Conservation (phyloP, 2,797 vertebrate species). For the Cuculus canorus region DNA sequence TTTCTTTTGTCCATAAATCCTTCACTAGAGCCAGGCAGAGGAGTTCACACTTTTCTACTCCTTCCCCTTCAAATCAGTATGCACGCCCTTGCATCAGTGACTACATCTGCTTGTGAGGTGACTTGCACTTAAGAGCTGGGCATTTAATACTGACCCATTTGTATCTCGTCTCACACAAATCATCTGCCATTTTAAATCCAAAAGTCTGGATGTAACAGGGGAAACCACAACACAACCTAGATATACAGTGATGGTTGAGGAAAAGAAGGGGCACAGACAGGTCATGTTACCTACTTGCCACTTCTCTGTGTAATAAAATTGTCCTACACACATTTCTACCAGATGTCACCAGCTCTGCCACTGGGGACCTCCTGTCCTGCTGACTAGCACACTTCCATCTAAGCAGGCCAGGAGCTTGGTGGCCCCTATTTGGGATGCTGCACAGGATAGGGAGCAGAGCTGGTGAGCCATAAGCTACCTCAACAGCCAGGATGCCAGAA, state of each 20-base stretch:
- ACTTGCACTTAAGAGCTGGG: not conserved
- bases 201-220: not conserved
- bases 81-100: not conserved
- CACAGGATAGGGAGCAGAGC: not conserved
- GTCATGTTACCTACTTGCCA: not conserved
- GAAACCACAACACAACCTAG: not conserved
- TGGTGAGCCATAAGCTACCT: not conserved
- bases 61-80: not conserved
- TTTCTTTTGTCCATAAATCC: not conserved
- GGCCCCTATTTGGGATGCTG: not conserved
- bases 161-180: not conserved
- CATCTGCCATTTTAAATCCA: not conserved
- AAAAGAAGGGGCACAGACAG: not conserved
- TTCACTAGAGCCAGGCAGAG: not conserved
- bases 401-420: not conserved
- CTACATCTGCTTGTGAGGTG: not conserved
- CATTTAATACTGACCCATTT: not conserved
- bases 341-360: not conserved
- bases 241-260: not conserved
- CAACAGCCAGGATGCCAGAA: not conserved
- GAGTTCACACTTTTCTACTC: not conserved
- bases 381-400: not conserved
- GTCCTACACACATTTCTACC: fast-evolving
- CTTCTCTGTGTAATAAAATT: not conserved
- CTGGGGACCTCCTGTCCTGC: not conserved